Evolutionary conservation across 2,888 invertebrate genomes (phyloP), one percentile per base, ranked within the genome.

Genomic region (Drosophila paramelanica): DNA sequence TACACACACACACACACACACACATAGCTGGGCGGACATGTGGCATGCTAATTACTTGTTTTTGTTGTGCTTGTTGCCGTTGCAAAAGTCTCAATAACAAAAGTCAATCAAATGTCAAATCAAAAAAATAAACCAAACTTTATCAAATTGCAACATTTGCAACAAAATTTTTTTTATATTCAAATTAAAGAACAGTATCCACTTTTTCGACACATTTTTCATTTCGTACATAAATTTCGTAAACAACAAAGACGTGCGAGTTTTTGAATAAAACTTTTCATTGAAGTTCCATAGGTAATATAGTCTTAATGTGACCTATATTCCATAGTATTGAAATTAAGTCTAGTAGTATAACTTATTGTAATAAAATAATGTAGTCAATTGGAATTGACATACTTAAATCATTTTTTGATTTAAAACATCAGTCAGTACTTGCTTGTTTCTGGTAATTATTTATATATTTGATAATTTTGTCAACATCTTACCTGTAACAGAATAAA

Each of bases 11-110:
- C 17, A 60, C 25, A 45, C 27, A 49, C 20, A 49, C 41, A 47
- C 42, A 52, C 33, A 55, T 11, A 23, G 38, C 47, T 45, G 59
- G 65, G 57, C 74, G 68, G 60, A 77, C 60, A 55, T 73, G 67
- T 61, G 65, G 78, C 78, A 76, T 69, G 76, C 76, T 76, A 76
- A 78, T 76, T 65, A 65, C 23, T 39, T 71, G 71, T 51, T 62
- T 27, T 51, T 59, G 11, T 52, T 72, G 31, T 33, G 45, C 41
- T 59, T 31, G 50, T 58, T 64, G 61, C 39, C 51, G 46, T 57
- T 71, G 71, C 72, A 72, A 71, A 65, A 71, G 73, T 66, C 60
- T 70, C 70, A 70, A 71, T 71, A 60, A 65, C 73, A 71, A 71
- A 55, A 64, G 56, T 71, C 70, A 71, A n/a, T 57, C 70, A 71